Percentiles rank a stretch among this genome's conserved stretches.
Evolutionary conservation across 2,113 vertebrate species (phyloP).

Genomic region (Conger conger): DNA sequence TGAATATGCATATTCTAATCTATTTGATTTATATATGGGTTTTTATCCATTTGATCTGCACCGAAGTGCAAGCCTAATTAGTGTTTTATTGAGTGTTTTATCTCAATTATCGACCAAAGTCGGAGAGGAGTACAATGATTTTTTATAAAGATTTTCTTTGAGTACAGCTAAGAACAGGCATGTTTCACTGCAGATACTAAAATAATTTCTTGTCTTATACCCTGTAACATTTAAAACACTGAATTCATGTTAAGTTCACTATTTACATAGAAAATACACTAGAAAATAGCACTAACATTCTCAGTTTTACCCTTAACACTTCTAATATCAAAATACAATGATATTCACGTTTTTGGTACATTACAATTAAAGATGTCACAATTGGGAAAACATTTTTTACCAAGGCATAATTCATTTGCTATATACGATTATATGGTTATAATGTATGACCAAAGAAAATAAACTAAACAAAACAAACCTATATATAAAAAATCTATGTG

Average conservation of each 20-base stretch:
- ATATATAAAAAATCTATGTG: neutral
- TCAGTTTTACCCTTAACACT: neutral
- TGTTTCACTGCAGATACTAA: slow-evolving; percentile 39
- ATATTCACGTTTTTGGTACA: no score
- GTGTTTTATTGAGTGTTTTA: slow-evolving; percentile 83
- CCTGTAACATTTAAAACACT: neutral
- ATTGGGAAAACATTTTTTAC: no score
- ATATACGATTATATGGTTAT: neutral
- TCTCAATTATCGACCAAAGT: slow-evolving; percentile 82
- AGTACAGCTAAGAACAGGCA: slow-evolving; percentile 35
- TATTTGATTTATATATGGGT: slow-evolving; percentile 81
- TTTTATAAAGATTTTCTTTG: slow-evolving; percentile 48
- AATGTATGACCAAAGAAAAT: neutral
- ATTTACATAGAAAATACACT: neutral
- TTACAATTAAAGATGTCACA: no score
- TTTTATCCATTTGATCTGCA: slow-evolving; percentile 81
- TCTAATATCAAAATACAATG: neutral
- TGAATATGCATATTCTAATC: slow-evolving; percentile 83
- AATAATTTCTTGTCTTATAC: neutral
- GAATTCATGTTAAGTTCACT: neutral
- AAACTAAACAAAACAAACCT: neutral
- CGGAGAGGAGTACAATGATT: slow-evolving; percentile 73
- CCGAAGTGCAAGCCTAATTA: slow-evolving; percentile 80
- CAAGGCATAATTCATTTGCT: no score
- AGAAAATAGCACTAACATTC: neutral